phyloP scores from a whole-genome alignment of 2,797 vertebrate species.

The Semaprochilodus insignis region DNA sequence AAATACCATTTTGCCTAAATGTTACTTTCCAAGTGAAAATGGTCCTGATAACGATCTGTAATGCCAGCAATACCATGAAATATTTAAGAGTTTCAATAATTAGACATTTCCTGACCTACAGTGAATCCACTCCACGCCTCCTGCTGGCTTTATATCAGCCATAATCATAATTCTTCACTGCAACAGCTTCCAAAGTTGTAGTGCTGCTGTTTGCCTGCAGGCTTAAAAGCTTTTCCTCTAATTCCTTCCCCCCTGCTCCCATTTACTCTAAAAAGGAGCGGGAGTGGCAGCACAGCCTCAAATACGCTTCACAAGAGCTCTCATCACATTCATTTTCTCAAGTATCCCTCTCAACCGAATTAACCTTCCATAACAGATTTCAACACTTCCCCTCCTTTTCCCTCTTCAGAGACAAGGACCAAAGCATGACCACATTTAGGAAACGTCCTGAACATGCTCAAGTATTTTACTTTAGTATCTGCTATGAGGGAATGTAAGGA shows the following conservation, averaged over 20 bases:
- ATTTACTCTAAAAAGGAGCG: background rate
- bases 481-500: background rate
- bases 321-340: constrained; percentile 25
- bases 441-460: background rate
- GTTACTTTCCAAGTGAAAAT: background rate
- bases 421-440: background rate
- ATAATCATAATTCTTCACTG: constrained; percentile 10
- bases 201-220: background rate
- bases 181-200: background rate
- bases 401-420: background rate
- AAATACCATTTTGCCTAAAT: background rate
- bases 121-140: background rate
- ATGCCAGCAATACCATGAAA: background rate
- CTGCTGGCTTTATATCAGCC: background rate
- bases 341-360: constrained; percentile 16
- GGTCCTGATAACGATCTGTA: background rate
- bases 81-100: background rate
- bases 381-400: constrained; percentile 20
- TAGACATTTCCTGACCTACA: constrained; percentile 8
- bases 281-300: constrained; percentile 11
- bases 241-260: background rate
- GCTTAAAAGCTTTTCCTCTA: constrained; percentile 27
- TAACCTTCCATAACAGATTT: constrained; percentile 11
- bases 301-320: constrained; percentile 12
- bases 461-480: background rate